These are phyloP conservation scores for Cotesia glomerata DNA, from an alignment of 1,140 invertebrate genomes.

Conservation along the genomic window DNA sequence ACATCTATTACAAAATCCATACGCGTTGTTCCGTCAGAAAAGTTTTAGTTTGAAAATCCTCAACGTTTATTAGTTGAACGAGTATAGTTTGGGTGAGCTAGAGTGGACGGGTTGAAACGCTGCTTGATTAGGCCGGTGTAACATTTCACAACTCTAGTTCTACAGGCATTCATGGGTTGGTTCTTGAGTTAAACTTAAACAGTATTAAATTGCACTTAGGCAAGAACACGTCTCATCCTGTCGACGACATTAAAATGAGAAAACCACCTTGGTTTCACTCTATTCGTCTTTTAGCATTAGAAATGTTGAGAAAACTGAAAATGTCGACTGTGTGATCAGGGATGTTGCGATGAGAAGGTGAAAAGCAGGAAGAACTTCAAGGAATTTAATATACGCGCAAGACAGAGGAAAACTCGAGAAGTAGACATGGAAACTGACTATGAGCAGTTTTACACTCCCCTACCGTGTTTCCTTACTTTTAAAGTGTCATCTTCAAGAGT, in stretches of 20 bases:
- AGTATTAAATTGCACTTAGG: conserved; percentile 59
- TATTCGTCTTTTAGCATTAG: not conserved
- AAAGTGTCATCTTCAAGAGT: conserved; percentile 24
- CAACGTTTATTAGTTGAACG: conserved; percentile 59
- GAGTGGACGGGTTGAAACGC: conserved; percentile 48
- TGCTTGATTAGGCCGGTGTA: conserved; percentile 56
- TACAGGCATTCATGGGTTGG: conserved; percentile 9
- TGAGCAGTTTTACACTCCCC: not conserved
- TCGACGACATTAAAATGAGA: not conserved
- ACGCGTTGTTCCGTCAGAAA: not conserved
- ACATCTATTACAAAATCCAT: not conserved
- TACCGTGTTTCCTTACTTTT: conserved; percentile 14
- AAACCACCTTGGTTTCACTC: not conserved
- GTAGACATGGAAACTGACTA: conserved; percentile 8
- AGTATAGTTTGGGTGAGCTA: conserved; percentile 51
- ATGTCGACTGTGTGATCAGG: conserved; percentile 12
- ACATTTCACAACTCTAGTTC: conserved; percentile 33
- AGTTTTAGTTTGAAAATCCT: conserved; percentile 42
- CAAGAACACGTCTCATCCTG: conserved; percentile 47
- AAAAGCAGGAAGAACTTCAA: conserved; percentile 34
- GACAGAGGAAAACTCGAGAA: conserved; percentile 1
- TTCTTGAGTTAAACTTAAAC: conserved; percentile 49
- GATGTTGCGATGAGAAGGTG: not conserved
- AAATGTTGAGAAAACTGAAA: conserved; percentile 8
- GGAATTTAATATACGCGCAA: conserved; percentile 47